Evolutionary conservation across 1,140 invertebrate genomes (phyloP).

Genomic region (Macrobrachium rosenbergii): DNA sequence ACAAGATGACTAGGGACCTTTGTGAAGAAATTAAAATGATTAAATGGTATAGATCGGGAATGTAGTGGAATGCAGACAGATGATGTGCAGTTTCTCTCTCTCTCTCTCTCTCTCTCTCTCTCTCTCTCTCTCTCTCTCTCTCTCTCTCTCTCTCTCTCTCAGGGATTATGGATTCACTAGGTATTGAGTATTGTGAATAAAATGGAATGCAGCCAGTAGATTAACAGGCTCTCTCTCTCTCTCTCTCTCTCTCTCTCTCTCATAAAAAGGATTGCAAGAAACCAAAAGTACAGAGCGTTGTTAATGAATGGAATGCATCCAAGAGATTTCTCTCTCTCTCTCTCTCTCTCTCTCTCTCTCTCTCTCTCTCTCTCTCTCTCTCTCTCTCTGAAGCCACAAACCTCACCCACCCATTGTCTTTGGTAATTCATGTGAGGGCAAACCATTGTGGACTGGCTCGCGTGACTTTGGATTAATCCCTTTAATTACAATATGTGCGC

Average conservation of each 20-base stretch:
- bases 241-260: constrained; percentile 44
- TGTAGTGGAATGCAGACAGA: background rate
- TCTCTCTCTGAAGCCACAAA: too few relatives aligned
- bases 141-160: constrained; percentile 43
- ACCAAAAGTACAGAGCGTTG: too few relatives aligned
- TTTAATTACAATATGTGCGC: constrained; percentile 37
- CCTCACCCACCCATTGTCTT: constrained; percentile 1
- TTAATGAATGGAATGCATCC: too few relatives aligned
- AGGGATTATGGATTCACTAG: too few relatives aligned
- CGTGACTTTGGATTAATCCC: constrained; percentile 30
- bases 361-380: too few relatives aligned
- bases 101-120: constrained; percentile 19
- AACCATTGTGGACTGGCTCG: constrained; percentile 20
- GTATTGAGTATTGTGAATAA: background rate
- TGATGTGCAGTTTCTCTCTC: background rate
- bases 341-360: background rate
- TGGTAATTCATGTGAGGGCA: constrained; percentile 19
- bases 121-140: constrained; percentile 41
- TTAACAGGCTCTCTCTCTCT: constrained; percentile 9
- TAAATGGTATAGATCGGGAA: background rate
- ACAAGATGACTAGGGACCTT: background rate
- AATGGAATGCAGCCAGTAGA: background rate
- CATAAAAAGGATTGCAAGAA: background rate
- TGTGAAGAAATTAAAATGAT: background rate
- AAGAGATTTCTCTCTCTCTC: background rate